phyloP scores from a whole-genome alignment of 2,888 invertebrate species.

The Copidosoma aretas region DNA sequence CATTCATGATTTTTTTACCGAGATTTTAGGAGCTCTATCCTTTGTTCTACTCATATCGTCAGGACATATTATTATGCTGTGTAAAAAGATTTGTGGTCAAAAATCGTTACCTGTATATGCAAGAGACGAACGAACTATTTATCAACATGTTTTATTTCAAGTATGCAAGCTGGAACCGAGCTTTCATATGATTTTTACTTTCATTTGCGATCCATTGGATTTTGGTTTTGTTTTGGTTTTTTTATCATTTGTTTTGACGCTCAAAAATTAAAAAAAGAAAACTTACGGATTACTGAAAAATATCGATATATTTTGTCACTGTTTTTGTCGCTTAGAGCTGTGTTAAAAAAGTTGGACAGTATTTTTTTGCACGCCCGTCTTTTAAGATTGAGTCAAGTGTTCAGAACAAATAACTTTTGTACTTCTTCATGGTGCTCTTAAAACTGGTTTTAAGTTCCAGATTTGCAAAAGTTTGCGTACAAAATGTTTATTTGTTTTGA shows the following conservation, averaged over 20 bases:
- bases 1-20: no score
- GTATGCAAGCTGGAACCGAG: constrained; percentile 1
- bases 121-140: no score
- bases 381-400: constrained; percentile 4
- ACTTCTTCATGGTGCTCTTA: not conserved
- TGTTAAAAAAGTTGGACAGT: constrained; percentile 38
- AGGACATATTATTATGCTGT: no score
- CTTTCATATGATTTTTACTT: constrained; percentile 7
- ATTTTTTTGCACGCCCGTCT: constrained; percentile 34
- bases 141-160: no score
- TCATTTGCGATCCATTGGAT: constrained; percentile 1
- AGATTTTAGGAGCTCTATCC: no score
- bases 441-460: no score
- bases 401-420: constrained; percentile 16
- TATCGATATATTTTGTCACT: no score
- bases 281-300: not conserved
- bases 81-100: no score
- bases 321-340: constrained; percentile 24
- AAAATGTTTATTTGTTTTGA: constrained; percentile 19
- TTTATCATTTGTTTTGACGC: constrained; percentile 8
- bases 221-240: constrained; percentile 9
- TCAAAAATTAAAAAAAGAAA: constrained; percentile 4
- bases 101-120: no score
- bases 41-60: no score
- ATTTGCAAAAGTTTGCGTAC: no score